Evolutionary conservation across 2,113 vertebrate genomes (phyloP), one percentile per base, ranked within the genome.

Genomic region (Camelus dromedarius): DNA sequence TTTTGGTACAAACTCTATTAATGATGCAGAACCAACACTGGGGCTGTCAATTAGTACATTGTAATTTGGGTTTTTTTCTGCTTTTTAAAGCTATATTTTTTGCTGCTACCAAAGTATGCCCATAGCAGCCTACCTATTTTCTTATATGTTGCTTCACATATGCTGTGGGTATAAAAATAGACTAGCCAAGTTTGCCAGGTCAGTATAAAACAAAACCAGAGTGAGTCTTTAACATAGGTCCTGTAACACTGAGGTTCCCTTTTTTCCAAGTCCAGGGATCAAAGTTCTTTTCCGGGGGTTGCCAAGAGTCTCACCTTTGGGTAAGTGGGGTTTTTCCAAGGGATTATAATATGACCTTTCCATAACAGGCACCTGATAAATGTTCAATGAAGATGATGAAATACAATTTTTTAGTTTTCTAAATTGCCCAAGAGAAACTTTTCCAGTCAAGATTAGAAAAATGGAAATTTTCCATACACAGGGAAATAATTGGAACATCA

Each of bases 321-420:
- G 64, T 52, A 90, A 88, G 48, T 82, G 62, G 62, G 64, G 9
- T 73, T 97, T 95, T 96, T 72, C 95, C 94, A 91, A 70, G 67
- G 10, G 35, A 69, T 83, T 94, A 20, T 28, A 95, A 70, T 60
- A 28, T 84, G 90, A 92, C 80, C 80, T 96, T 95, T 80, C 46
- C 73, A 95, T 75, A 86, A 77, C n/a, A 94, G 62, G 32, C 60
- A 38, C 67, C 62, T 95, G 81, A 94, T 95, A 97, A 95, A 89
- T 82, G 52, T 86, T 97, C 93, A 93, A 10, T 91, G 58, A 94
- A 93, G 92, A 97, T 86, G 89, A 93, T 96, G 67, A 97, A 95
- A 94, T 75, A 75, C 32, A 96, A 91, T 84, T 96, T 76, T 89
- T 93, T 54, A 91, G 70, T 91, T 94, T 93, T 97, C 77, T 83